Evolutionary conservation across 1,140 invertebrate species (phyloP).

Genomic region (Drosophila kikkawai): DNA sequence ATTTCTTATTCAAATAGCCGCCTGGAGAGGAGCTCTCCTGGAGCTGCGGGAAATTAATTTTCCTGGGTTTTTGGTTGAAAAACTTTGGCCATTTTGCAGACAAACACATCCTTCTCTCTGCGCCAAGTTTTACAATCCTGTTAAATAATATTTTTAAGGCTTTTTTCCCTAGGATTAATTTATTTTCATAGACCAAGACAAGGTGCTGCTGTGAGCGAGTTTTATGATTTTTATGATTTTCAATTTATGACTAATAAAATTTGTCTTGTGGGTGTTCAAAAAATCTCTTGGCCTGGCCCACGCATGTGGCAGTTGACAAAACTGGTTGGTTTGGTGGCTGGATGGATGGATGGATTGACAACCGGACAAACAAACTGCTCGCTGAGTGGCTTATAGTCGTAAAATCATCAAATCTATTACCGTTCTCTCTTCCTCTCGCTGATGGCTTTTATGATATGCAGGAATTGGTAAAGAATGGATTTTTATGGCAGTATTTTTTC

Average conservation of each 20-base stretch:
- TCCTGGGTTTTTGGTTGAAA: slow-evolving; percentile 19
- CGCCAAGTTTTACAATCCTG: slow-evolving; percentile 61
- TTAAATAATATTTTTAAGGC: slow-evolving; percentile 71
- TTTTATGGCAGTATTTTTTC: slow-evolving; percentile 4
- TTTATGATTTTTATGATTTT: slow-evolving; percentile 72
- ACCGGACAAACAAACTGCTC: slow-evolving; percentile 41
- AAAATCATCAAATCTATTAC: slow-evolving; percentile 80
- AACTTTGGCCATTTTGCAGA: slow-evolving; percentile 64
- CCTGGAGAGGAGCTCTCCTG: slow-evolving; percentile 15
- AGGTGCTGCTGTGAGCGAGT: slow-evolving; percentile 56
- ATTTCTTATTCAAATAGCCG: slow-evolving; percentile 66
- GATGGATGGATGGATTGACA: slow-evolving; percentile 18
- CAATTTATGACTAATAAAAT: slow-evolving; percentile 82
- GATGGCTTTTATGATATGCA: slow-evolving; percentile 20
- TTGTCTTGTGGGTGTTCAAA: slow-evolving; percentile 70
- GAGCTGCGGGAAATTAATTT: slow-evolving; percentile 39
- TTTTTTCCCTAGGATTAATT: slow-evolving; percentile 60
- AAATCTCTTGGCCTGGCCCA: slow-evolving; percentile 44
- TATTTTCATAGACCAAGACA: slow-evolving; percentile 69
- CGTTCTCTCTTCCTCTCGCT: slow-evolving; percentile 6
- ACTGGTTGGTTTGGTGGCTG: slow-evolving; percentile 29
- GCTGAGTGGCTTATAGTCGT: slow-evolving; percentile 69
- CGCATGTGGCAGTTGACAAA: slow-evolving; percentile 57
- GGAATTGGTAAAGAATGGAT: slow-evolving; percentile 31
- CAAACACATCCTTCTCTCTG: slow-evolving; percentile 30